Base-by-base conservation (phyloP, 2,888 invertebrate species). In the Hecatera dysodea region DNA sequence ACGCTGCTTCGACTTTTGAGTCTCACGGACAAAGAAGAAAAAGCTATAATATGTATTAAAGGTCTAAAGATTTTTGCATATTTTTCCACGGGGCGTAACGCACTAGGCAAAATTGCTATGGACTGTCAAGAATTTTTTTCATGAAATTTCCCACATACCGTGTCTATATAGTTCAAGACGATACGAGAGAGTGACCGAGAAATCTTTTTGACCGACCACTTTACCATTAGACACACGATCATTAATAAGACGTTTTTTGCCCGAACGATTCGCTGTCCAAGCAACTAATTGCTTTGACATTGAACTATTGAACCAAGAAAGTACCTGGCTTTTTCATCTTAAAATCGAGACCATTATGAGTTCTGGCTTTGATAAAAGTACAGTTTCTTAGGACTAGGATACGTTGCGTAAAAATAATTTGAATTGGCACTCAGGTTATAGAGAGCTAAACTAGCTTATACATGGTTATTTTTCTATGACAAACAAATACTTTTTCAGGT, bases 191-290 rank as follows among this genome's bases (percentile, higher is more conserved):
- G 33, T 33, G 12, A 12, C n/a, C 7, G 5, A 29, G 22, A 22
- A 11, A 11, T 12, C 29, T 53, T n/a, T 55, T 33, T n/a, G 33
- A 12, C 33, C 1, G 17, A 27, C 24, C 24, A 22, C 5, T 27
- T n/a, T n/a, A 12, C 7, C 19, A 42, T 24, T 44, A 19, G 50
- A 36, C 19, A 19, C 7, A 27, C 27, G 27, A 27, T 44, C 65
- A 73, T 73, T 33, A 52, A 73, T 52, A 52, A 39, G 4, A 22
- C 36, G 44, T 66, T 48, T 29, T 46, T 53, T n/a, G 22, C n/a
- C 17, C 46, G 9, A 75, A 66, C 27, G 46, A 65, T 53, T 55
- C 4, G 7, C 53, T 29, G 1, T 46, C 7, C 12, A n/a, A n/a
- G 42, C 50, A 8, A 4, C 2, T 67, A 62, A 39, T 15, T 15